These are phyloP conservation scores for Myotis lucifugus DNA, from an alignment of 2,113 vertebrate genomes.

Conservation along the genomic window DNA sequence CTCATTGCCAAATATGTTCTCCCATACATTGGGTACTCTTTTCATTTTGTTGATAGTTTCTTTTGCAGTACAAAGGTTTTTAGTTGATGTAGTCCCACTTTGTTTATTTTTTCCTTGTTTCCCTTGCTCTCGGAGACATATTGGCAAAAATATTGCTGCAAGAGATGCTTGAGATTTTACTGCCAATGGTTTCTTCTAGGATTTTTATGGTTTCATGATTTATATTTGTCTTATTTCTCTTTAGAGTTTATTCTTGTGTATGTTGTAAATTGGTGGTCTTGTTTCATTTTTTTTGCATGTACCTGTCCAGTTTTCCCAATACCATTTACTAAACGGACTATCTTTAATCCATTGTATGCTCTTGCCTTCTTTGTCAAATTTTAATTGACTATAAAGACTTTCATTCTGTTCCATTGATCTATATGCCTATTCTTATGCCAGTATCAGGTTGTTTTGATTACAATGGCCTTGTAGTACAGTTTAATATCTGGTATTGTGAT, in stretches of 20 bases:
- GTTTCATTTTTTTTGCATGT: background rate
- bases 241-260: background rate
- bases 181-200: background rate
- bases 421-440: background rate
- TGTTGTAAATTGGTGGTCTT: background rate
- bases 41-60: background rate
- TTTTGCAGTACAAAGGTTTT: background rate
- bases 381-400: background rate
- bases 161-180: background rate
- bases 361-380: background rate
- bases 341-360: background rate
- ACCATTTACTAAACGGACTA: background rate
- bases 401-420: background rate
- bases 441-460: background rate
- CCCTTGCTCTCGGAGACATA: background rate
- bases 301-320: background rate
- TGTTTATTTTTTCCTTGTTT: background rate
- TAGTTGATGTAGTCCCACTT: background rate
- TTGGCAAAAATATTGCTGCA: background rate
- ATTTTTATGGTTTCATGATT: background rate
- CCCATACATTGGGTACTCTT: background rate
- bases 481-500: background rate
- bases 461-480: background rate
- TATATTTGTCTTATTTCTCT: background rate
- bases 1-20: background rate